Percentiles rank a stretch among this genome's conserved stretches.
Conservation (phyloP, 2,113 vertebrate genomes). For the Tricholaema leucomelas region DNA sequence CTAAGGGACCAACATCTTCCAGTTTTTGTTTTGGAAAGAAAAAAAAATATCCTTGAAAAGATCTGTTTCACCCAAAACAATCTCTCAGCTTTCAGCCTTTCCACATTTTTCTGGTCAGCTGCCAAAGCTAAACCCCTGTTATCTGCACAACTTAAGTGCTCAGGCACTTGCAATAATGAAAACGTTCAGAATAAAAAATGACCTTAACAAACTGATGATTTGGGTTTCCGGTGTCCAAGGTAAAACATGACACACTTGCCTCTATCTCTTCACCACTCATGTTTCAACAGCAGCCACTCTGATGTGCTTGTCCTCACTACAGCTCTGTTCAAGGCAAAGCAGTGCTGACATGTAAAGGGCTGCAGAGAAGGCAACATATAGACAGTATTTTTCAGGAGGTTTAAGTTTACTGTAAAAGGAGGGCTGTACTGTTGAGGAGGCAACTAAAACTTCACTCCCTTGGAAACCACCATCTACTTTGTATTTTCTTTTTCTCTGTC, state of each 20-base stretch:
- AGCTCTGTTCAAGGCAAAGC: neutral
- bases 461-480: neutral
- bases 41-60: neutral
- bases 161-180: neutral
- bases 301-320: neutral
- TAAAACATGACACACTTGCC: neutral
- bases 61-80: neutral
- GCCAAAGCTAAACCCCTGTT: neutral
- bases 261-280: neutral
- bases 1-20: neutral
- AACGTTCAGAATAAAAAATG: neutral
- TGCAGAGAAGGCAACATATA: neutral
- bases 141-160: neutral
- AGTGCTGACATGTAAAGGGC: neutral
- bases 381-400: neutral
- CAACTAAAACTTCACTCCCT: neutral
- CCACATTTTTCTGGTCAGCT: neutral
- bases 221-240: neutral
- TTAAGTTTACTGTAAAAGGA: neutral
- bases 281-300: neutral
- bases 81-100: neutral
- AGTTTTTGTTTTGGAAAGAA: neutral
- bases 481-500: neutral
- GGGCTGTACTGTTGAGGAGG: neutral
- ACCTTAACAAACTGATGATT: neutral